These are phyloP conservation scores for Scaptomyza montana DNA, from an alignment of 1,140 invertebrate genomes.

Conservation along the genomic window DNA sequence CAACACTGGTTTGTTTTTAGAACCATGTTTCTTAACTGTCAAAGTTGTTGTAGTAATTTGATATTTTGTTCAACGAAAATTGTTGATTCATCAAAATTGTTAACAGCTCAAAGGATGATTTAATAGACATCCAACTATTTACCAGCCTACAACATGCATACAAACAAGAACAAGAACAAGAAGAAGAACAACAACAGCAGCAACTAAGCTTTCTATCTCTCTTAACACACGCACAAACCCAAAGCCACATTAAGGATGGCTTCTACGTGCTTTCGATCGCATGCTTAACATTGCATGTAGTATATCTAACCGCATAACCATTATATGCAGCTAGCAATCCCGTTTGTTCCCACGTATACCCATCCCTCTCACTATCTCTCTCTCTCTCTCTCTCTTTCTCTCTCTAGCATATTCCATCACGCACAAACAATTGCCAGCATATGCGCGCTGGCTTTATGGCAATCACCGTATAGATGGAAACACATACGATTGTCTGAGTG, in stretches of 20 bases:
- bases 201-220: background rate
- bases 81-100: no score
- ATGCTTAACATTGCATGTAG: background rate
- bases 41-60: no score
- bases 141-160: no score
- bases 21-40: no score
- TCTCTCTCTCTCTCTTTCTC: background rate
- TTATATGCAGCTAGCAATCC: background rate
- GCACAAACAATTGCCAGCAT: constrained; percentile 51
- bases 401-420: constrained; percentile 33
- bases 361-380: background rate
- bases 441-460: constrained; percentile 70
- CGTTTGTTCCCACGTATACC: no score
- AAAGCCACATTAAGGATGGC: background rate
- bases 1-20: no score
- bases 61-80: no score
- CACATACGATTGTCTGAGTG: background rate
- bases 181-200: background rate
- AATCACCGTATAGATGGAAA: constrained; percentile 45
- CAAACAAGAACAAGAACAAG: no score
- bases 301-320: background rate
- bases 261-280: background rate
- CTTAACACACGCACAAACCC: no score
- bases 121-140: no score
- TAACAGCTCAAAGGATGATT: no score